Conservation (phyloP, 2,888 invertebrate species). For the Trissoscelio sp. region DNA sequence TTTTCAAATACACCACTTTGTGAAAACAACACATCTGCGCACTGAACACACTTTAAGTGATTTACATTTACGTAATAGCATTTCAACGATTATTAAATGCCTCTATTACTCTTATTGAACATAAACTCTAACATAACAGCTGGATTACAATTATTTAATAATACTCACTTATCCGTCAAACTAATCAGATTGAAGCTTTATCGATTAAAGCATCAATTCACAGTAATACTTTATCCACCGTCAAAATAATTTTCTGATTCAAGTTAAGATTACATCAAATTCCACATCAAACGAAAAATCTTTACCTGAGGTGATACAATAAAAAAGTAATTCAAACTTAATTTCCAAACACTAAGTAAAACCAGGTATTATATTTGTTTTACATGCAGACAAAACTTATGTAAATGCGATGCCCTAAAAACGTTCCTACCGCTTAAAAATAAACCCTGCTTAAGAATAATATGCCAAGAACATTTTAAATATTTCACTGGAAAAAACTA, state of each 20-base stretch:
- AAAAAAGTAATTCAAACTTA: neutral
- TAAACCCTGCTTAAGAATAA: neutral
- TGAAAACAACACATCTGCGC: neutral
- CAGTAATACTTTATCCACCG: neutral
- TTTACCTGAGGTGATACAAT: neutral
- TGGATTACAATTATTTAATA: neutral
- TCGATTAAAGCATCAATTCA: neutral
- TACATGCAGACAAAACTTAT: neutral
- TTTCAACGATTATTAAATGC: neutral
- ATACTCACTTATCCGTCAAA: neutral
- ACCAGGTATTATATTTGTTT: neutral
- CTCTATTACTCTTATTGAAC: neutral
- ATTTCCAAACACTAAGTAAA: too few species aligned
- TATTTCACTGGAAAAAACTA: neutral
- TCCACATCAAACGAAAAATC: slow-evolving; percentile 2
- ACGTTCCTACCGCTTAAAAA: too few species aligned
- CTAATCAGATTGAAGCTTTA: neutral
- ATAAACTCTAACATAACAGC: neutral
- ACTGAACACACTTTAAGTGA: slow-evolving; percentile 4
- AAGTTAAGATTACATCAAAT: neutral
- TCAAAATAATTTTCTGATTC: neutral
- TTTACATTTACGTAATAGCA: neutral
- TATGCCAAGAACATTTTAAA: neutral
- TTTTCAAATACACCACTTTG: neutral
- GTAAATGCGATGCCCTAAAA: neutral